phyloP scores from a whole-genome alignment of 2,113 vertebrate genomes.

The Herpetotheres cachinnans region DNA sequence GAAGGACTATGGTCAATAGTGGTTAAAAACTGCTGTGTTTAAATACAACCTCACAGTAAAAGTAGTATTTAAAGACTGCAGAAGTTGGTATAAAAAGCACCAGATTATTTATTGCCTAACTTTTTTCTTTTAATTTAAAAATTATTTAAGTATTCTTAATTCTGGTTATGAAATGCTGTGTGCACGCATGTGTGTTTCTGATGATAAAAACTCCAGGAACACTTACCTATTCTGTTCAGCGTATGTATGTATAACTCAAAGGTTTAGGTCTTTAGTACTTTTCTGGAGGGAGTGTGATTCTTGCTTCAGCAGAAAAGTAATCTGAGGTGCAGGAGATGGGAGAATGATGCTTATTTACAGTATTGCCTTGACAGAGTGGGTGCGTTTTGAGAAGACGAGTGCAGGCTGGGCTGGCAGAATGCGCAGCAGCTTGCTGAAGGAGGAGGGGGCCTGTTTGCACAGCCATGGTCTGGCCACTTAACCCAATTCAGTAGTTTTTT shows the following conservation, averaged over 20 bases:
- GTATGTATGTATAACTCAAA: fast-evolving
- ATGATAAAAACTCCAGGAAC: neutral
- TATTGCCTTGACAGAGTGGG: neutral
- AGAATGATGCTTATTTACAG: neutral
- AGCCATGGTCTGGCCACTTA: neutral
- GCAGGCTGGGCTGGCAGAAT: neutral
- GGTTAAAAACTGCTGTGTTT: neutral
- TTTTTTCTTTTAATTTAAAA: neutral
- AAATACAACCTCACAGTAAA: neutral
- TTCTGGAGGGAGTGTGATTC: neutral
- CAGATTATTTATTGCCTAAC: neutral
- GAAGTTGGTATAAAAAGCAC: neutral
- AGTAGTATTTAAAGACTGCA: neutral
- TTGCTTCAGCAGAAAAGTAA: neutral
- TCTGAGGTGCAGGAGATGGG: neutral
- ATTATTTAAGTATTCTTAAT: fast-evolving
- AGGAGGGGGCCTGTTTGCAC: neutral
- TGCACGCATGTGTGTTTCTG: neutral
- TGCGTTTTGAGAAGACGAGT: neutral
- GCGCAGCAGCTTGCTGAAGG: neutral
- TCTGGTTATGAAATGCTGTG: neutral
- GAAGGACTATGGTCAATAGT: neutral
- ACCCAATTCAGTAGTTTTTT: neutral
- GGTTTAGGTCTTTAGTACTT: neutral
- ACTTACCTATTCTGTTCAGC: neutral